Percentiles rank a stretch among this genome's conserved stretches.
Conservation (phyloP, 37 sponge, comb jelly and placozoan species). For the Lycopodina hypogea region DNA sequence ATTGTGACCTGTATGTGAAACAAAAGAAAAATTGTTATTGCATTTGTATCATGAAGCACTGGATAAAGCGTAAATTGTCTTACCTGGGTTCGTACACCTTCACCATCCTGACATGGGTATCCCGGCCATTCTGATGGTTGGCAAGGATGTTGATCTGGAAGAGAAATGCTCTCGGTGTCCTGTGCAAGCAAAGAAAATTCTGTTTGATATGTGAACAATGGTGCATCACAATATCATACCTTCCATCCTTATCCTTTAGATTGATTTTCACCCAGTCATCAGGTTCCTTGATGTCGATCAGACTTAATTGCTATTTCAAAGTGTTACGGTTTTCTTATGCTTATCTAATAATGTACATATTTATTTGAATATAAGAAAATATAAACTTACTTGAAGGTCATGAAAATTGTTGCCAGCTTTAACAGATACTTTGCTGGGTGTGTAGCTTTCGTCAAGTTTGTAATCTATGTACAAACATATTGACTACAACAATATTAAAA, state of each 20-base stretch:
- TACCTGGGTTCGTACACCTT: constrained; percentile 78
- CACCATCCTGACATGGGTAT: constrained; percentile 88
- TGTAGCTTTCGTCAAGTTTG: constrained; percentile 94
- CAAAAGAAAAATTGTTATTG: not conserved
- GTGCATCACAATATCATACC: not conserved
- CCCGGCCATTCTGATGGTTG: constrained; percentile 98
- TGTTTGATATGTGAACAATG: not conserved
- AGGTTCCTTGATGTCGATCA: constrained; percentile 80
- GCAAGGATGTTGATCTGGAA: constrained; percentile 74
- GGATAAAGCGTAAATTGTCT: not conserved
- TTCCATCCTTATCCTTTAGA: constrained; percentile 37
- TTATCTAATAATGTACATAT: too few relatives aligned
- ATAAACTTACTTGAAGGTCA: constrained; percentile 64
- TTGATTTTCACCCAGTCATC: constrained; percentile 80
- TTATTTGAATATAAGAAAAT: too few relatives aligned
- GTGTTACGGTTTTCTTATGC: not conserved
- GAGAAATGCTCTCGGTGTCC: constrained; percentile 72
- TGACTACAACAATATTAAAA: constrained; percentile 4
- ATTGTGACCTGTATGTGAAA: not conserved
- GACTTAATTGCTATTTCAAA: constrained; percentile 52
- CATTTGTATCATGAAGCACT: not conserved
- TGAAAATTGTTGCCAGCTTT: constrained; percentile 71
- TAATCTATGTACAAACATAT: constrained; percentile 78
- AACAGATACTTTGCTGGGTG: constrained; percentile 86
- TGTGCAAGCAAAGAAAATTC: not conserved